These are phyloP conservation scores for Onthophagus sagittarius DNA, from an alignment of 2,888 invertebrate species.

Conservation along the genomic window DNA sequence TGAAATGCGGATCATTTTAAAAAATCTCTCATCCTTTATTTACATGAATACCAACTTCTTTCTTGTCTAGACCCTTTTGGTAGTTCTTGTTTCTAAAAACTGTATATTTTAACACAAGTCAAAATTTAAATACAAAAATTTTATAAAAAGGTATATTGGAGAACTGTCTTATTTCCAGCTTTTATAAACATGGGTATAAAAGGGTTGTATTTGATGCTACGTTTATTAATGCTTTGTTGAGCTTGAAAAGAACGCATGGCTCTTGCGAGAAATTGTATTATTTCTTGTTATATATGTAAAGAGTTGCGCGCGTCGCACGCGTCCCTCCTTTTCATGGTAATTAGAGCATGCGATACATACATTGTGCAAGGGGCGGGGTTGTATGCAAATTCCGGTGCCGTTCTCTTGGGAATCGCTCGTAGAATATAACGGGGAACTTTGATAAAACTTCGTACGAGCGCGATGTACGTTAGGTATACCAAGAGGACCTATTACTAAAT, in stretches of 20 bases:
- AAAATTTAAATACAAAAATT: no score
- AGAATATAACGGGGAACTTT: slow-evolving; percentile 16
- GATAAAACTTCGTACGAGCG: slow-evolving; percentile 5
- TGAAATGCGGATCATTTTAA: no score
- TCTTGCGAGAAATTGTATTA: neutral
- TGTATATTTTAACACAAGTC: no score
- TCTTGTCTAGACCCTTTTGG: no score
- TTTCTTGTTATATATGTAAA: slow-evolving; percentile 5
- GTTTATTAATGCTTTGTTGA: neutral
- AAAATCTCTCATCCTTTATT: no score
- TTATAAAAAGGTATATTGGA: no score
- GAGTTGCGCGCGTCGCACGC: slow-evolving; percentile 9
- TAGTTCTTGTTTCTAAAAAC: no score
- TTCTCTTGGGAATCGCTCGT: slow-evolving; percentile 4
- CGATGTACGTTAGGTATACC: slow-evolving; percentile 6
- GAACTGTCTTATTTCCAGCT: no score
- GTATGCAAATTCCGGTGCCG: slow-evolving; percentile 11
- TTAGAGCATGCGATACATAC: slow-evolving; percentile 15
- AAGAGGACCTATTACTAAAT: slow-evolving; percentile 4
- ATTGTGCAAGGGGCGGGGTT: slow-evolving; percentile 10
- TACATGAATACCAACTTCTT: no score
- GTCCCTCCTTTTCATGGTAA: slow-evolving; percentile 11
- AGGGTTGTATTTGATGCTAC: no score
- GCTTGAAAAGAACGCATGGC: neutral
- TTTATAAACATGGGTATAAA: no score